Base-by-base conservation (phyloP, 2,888 invertebrate species). In the Agonopterix arenella region DNA sequence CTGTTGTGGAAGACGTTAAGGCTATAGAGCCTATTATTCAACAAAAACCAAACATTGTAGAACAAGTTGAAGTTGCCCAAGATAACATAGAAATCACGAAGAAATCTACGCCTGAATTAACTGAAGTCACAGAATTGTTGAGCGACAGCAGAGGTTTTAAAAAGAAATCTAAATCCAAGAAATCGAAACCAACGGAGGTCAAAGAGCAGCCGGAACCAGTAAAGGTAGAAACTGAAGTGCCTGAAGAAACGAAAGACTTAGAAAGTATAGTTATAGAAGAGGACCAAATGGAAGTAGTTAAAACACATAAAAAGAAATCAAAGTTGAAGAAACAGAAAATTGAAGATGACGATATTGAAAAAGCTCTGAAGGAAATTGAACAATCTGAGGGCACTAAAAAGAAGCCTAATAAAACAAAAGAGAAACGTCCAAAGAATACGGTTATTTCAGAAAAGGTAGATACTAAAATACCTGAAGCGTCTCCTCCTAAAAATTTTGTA, bases 271-370 rank as follows among this genome's bases (percentile, higher is more conserved):
- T 41, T 46, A 11, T 28, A 10, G 52, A 52, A 8, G 60, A 62
- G 43, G 55, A 59, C n/a, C 52, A 55, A 46, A 56, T 62, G 28
- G 59, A 65, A 52, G 68, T 68, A 55, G 58, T 58, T 4, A 79
- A 76, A 57, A 54, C 51, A 36, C 59, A 58, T 49, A 83, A 76
- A 67, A 80, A 81, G 66, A 84, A 76, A 59, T 49, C 58, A 1
- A 82, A 79, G 60, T 57, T 62, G 7, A 81, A 77, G 47, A 83
- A 79, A 62, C 52, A 46, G 28, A 79, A 79, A 61, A 50, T 62
- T 52, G 50, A 61, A 2, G 69, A 72, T 52, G 73, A 79, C 52
- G 79, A 81, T 48, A 73, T 73, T 50, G 79, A 79, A 51, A 75
- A 66, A 52, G 74, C 75, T 50, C 55, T 78, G 4, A 70, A 73